Percentiles rank a stretch among this genome's conserved stretches.
phyloP scores from a whole-genome alignment of 2,113 vertebrate species.

The Dasypus novemcinctus region DNA sequence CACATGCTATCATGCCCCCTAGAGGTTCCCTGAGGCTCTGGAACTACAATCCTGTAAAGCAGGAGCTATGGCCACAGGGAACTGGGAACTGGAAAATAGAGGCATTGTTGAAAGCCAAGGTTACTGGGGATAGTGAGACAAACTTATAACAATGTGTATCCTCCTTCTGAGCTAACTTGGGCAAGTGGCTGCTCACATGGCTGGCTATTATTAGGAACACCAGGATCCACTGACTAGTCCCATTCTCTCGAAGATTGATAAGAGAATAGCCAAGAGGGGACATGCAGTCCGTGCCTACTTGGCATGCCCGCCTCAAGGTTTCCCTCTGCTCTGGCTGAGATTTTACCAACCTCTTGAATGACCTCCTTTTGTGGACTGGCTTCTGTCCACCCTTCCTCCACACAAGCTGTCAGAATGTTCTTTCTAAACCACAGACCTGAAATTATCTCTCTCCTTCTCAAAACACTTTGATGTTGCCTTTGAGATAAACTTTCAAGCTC shows the following conservation, averaged over 20 bases:
- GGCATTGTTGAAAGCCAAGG: neutral
- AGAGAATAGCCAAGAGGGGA: neutral
- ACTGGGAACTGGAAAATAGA: neutral
- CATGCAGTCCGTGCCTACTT: slow-evolving; percentile 27
- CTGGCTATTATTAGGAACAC: slow-evolving; percentile 6
- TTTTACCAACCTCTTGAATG: slow-evolving; percentile 51
- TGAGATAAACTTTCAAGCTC: slow-evolving; percentile 53
- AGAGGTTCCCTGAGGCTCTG: neutral
- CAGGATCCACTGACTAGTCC: neutral
- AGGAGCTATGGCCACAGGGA: neutral
- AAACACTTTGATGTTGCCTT: slow-evolving; percentile 68
- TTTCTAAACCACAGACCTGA: slow-evolving; percentile 46
- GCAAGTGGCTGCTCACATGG: neutral
- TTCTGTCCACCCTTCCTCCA: slow-evolving; percentile 36
- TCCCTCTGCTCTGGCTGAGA: neutral
- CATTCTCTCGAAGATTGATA: slow-evolving; percentile 52
- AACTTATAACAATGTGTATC: neutral
- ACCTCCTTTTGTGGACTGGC: slow-evolving; percentile 42
- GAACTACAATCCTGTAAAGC: neutral
- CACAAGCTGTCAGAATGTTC: slow-evolving; percentile 66
- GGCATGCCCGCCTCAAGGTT: neutral
- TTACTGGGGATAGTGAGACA: neutral
- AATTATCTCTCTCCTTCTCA: slow-evolving; percentile 62
- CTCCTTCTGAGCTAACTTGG: neutral
- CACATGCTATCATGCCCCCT: neutral